Evolutionary conservation across 2,113 vertebrate genomes (phyloP), one percentile per base, ranked within the genome.

Genomic region (Carlito syrichta): DNA sequence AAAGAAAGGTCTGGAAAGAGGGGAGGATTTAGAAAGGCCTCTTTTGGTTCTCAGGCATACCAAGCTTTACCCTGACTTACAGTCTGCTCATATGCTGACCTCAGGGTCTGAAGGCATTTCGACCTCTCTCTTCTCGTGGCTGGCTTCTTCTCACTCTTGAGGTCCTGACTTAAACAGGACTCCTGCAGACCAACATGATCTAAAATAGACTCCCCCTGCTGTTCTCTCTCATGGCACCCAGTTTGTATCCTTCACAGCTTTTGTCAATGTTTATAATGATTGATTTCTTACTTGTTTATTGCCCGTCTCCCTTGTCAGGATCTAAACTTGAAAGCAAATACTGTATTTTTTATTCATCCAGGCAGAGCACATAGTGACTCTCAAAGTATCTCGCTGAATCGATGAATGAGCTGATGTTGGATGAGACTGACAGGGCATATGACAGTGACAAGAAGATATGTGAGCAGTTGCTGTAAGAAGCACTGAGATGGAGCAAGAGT

Each of bases 401-500:
- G 81, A 79, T 48, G 20, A 86, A 86, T 73, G 40, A 40, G 52
- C 40, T 60, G 91, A 79, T 96, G 30, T 40, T 74, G 84, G 50
- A 92, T 71, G 40, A 95, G 40, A 27, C 35, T 1, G 20, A 74
- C 17, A 69, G 84, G 45, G 48, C 40, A 23, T 5, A 11, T 25
- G 48, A 58, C 45, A 63, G 25, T 50, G 84, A 56, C 38, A 79
- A 66, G 85, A 60, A 48, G 50, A 62, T 32, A 40, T 3, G 13
- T 27, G 68, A 91, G 43, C 56, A 52, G 19, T 43, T 63, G 71
- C 68, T 69, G 13, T 71, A 89, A 89, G 86, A 92, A 45, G 19
- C 8, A 2, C 81, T 38, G 48, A 52, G 52, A 50, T 97, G 94
- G 95, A 93, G 97, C 90, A 97, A 98, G 95, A 91, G 52, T 38